phyloP scores from a whole-genome alignment of 2,797 vertebrate species.

The Tinamus major region DNA sequence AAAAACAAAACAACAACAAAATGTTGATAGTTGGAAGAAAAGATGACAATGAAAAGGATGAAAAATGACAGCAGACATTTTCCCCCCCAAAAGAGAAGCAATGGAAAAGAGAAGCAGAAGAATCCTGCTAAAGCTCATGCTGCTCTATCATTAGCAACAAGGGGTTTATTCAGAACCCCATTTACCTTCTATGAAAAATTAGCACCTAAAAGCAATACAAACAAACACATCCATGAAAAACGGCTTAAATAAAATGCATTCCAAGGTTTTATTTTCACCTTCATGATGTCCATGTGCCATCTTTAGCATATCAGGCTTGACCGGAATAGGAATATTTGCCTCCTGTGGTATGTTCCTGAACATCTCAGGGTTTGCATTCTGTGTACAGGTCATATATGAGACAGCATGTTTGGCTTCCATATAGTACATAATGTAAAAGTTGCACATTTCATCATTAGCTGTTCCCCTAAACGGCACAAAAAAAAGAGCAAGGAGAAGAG shows the following conservation, averaged over 20 bases:
- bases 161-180: not conserved
- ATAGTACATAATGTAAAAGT: constrained; percentile 99
- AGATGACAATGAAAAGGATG: not conserved
- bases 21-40: not conserved
- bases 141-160: not conserved
- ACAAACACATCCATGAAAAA: not conserved
- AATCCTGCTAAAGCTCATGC: not conserved
- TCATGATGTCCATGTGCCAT: constrained; percentile 85
- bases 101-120: not conserved
- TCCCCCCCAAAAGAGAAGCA: not conserved
- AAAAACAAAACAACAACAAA: not conserved
- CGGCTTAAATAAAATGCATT: not conserved
- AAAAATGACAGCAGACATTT: not conserved
- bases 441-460: constrained; percentile 96
- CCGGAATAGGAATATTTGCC: constrained; percentile 87
- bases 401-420: constrained; percentile 91
- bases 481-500: not conserved
- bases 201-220: not conserved
- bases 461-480: constrained; percentile 84
- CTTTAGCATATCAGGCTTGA: constrained; percentile 84
- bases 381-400: constrained; percentile 92
- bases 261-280: constrained; percentile 68
- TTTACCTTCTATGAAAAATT: not conserved
- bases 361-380: constrained; percentile 82
- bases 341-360: constrained; percentile 90